Percentiles rank a stretch among this genome's conserved stretches.
These are phyloP conservation scores for Meghimatium bilineatum DNA, from an alignment of 2,888 invertebrate genomes.

Conservation along the genomic window DNA sequence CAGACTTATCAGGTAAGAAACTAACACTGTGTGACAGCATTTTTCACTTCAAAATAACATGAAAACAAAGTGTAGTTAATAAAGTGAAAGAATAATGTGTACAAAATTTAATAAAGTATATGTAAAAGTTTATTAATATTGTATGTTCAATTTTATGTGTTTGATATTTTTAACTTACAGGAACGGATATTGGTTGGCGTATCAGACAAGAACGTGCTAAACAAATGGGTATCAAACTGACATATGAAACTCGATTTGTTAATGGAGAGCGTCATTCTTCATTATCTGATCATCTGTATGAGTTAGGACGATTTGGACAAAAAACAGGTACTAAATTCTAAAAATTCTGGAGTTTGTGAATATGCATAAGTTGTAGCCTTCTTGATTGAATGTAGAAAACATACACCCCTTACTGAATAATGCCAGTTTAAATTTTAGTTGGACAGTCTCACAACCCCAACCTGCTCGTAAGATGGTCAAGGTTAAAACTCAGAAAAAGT, in stretches of 20 bases:
- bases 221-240: constrained; percentile 57
- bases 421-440: too few species aligned
- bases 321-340: constrained; percentile 66
- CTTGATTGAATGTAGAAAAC: too few species aligned
- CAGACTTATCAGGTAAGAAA: constrained; percentile 68
- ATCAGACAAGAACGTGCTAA: constrained; percentile 64
- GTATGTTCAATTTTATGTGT: background rate
- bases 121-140: background rate
- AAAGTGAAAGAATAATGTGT: background rate
- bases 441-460: too few species aligned
- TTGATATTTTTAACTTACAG: constrained; percentile 43
- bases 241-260: constrained; percentile 59
- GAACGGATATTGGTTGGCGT: constrained; percentile 65
- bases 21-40: background rate
- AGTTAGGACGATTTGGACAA: constrained; percentile 67
- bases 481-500: too few species aligned
- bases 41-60: background rate
- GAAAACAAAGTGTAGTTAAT: too few species aligned
- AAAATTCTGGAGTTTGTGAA: background rate
- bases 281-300: constrained; percentile 59
- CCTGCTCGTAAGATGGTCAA: too few species aligned
- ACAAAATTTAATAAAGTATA: background rate
- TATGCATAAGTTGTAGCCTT: too few species aligned
- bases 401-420: too few species aligned
- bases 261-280: constrained; percentile 63